Evolutionary conservation across 1,140 invertebrate genomes (phyloP), one percentile per base, ranked within the genome.

Genomic region (Teleopsis dalmanni): DNA sequence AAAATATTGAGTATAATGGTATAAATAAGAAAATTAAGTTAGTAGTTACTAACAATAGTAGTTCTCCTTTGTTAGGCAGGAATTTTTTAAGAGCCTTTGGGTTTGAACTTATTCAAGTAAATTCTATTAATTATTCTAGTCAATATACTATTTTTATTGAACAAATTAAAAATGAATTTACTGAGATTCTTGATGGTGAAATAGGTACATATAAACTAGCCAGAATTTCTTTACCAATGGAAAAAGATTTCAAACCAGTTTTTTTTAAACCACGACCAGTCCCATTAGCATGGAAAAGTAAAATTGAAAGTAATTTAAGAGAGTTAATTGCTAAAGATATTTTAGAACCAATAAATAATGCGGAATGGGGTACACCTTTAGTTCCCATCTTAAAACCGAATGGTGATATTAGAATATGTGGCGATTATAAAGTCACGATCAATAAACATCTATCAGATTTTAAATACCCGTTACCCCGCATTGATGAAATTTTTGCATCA

Each of bases 401-500:
- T 16, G 43, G 43, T 23, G 18, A 34, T 10, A 7, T 45, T 3
- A 14, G 43, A 6, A 34, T 31, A 3, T 45, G 43, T 35, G 43
- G 43, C n/a, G 43, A 34, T 14, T 45, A 45, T 14, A 45, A 45
- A n/a, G 27, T 31, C 21, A 45, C 43, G 13, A 33, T 45, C 13
- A 61, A 62, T 43, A 52, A 49, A 8, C 46, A 44, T 37, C 46
- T 65, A 14, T 46, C 53, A 40, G 37, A 49, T 14, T 47, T 52
- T 22, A 53, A 45, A 21, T 66, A 63, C 38, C 59, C 57, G 2
- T 48, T 62, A 5, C 63, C 60, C 9, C 57, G 54, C n/a, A 62
- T 64, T 11, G 63, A 64, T 21, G 63, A 66, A 13, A 50, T 66
- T 11, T 66, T 63, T 51, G 49, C 59, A 13, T 23, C 47, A 0